Percentiles rank a stretch among this genome's conserved stretches.
These are phyloP conservation scores for Drosophila pectinifera DNA, from an alignment of 1,140 invertebrate species.

Conservation along the genomic window DNA sequence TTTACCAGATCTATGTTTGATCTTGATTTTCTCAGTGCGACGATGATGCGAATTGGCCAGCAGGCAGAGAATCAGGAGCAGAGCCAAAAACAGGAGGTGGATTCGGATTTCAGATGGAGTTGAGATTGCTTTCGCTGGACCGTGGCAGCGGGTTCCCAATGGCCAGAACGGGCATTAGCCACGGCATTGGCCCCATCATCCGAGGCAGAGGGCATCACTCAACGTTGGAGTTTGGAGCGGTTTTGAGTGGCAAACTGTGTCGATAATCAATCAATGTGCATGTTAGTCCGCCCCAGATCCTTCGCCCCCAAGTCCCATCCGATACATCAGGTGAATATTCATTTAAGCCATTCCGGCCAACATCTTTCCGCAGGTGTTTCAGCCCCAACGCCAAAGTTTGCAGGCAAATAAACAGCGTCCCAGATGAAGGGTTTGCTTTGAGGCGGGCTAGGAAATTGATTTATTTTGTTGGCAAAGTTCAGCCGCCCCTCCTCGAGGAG, in stretches of 20 bases:
- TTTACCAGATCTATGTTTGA: no score
- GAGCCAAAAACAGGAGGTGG: slow-evolving; percentile 17
- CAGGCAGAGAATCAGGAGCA: slow-evolving; percentile 1
- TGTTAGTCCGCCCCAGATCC: slow-evolving; percentile 13
- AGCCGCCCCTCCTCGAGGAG: slow-evolving; percentile 12
- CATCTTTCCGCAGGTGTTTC: slow-evolving; percentile 36
- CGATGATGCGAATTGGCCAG: slow-evolving; percentile 10
- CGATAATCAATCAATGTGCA: slow-evolving; percentile 72
- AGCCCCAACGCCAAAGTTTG: slow-evolving; percentile 43
- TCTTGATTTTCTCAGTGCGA: slow-evolving; percentile 1
- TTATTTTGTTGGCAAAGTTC: slow-evolving; percentile 58
- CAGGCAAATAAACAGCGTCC: slow-evolving; percentile 55
- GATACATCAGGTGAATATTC: slow-evolving; percentile 30
- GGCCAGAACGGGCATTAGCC: slow-evolving; percentile 13
- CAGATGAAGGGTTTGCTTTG: slow-evolving; percentile 41
- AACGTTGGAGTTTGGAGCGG: slow-evolving; percentile 23
- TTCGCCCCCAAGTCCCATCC: slow-evolving; percentile 1
- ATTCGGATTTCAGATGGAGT: slow-evolving; percentile 9
- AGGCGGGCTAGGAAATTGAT: slow-evolving; percentile 47
- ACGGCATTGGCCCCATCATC: slow-evolving; percentile 2
- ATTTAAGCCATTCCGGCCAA: slow-evolving; percentile 26
- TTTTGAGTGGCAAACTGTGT: slow-evolving; percentile 70
- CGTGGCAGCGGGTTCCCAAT: slow-evolving; percentile 19
- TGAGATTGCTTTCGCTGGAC: slow-evolving; percentile 33
- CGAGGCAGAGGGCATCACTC: slow-evolving; percentile 56